Conservation (phyloP, 2,888 invertebrate species). For the Acleris cristana region DNA sequence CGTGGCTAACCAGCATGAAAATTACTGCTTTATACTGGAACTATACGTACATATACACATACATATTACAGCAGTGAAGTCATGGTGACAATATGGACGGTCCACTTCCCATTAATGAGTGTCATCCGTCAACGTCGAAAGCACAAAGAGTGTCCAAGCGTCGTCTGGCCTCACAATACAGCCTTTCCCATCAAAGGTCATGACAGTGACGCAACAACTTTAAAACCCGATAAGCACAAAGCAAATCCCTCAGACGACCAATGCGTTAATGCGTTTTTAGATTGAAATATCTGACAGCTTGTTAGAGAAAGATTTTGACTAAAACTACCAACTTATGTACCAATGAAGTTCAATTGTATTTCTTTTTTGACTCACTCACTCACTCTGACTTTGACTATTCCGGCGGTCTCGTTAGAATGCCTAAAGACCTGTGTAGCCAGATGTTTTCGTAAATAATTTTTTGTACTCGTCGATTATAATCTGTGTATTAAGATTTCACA, state of each 20-base stretch:
- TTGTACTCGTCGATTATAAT: too few species aligned
- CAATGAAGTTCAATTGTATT: too few species aligned
- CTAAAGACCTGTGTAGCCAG: too few species aligned
- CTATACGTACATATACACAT: constrained; percentile 41
- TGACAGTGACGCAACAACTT: constrained; percentile 30
- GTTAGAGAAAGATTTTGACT: not conserved
- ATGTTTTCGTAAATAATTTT: too few species aligned
- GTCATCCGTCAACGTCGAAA: constrained; percentile 58
- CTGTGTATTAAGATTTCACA: too few species aligned
- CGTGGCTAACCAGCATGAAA: constrained; percentile 54
- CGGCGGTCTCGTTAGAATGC: too few species aligned
- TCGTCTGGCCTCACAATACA: constrained; percentile 42
- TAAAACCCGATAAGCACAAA: constrained; percentile 28
- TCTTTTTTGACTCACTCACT: too few species aligned
- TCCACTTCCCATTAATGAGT: constrained; percentile 45
- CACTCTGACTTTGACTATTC: too few species aligned
- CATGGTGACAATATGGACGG: constrained; percentile 45
- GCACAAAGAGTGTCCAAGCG: constrained; percentile 51
- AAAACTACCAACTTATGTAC: too few species aligned
- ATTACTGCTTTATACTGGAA: constrained; percentile 47
- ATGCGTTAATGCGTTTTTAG: constrained; percentile 14
- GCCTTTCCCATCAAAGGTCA: constrained; percentile 42
- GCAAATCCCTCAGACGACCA: constrained; percentile 19
- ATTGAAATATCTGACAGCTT: constrained; percentile 6
- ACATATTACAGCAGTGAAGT: constrained; percentile 39